Evolutionary conservation across 2,113 vertebrate genomes (phyloP), one percentile per base, ranked within the genome.

Genomic region (Vicugna pacos): DNA sequence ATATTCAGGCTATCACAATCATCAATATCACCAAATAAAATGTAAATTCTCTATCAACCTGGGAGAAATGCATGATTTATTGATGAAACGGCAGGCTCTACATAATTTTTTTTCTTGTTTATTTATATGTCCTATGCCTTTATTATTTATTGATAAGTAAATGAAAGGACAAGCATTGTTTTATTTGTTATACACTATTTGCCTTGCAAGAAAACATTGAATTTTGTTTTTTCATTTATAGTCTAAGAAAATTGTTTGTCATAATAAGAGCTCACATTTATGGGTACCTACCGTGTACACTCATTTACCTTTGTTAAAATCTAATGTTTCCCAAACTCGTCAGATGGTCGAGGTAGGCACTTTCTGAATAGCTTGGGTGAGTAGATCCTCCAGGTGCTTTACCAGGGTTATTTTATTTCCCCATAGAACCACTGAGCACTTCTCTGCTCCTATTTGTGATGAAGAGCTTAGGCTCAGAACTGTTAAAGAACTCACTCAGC

Each of bases 81-180:
- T 95, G 84, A 93, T 92, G 73, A 73, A 62, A 69, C 16, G 60
- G 13, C 32, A 83, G 35, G 4, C 6, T 96, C 38, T 87, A 70
- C 82, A 42, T 94, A 79, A 96, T 96, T 94, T 60, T 86, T 95
- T 88, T 90, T 35, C 84, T 84, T 97, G 16, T 93, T 95, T 97
- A 72, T 88, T 85, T 95, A 48, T 60, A 89, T 65, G 30, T 83
- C 20, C n/a, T 48, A 26, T 65, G 22, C 62, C 76, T 92, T 89
- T 93, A 91, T 94, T 89, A 97, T 96, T 94, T 91, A 97, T 86
- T 90, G 56, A 89, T 89, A 70, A 82, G 58, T 79, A 96, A 94
- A 96, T 91, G 87, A 91, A n/a, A 92, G 12, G 6, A 42, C 26
- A 83, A 17, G 46, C 15, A 35, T 54, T 77, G 32, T 75, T 93